phyloP scores from a whole-genome alignment of 2,113 vertebrate species.

The Gymnarchus niloticus region DNA sequence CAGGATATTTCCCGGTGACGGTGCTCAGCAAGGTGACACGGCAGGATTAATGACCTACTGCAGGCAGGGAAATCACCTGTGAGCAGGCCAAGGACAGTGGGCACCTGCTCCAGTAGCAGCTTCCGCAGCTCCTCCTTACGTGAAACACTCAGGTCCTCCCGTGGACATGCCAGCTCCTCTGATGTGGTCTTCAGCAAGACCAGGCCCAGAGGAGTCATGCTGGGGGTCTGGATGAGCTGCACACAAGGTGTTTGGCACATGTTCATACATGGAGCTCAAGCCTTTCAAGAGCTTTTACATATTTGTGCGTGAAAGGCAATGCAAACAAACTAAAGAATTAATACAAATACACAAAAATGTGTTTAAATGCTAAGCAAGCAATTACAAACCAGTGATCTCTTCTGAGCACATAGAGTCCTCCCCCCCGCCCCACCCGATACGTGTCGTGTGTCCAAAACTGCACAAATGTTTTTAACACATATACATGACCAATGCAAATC shows the following conservation, averaged over 20 bases:
- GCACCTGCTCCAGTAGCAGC: conserved; percentile 91
- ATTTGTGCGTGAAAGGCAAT: neutral
- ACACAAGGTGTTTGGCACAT: neutral
- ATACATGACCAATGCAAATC: neutral
- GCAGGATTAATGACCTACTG: too few species aligned
- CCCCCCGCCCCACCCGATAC: too few species aligned
- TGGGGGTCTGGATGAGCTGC: conserved; percentile 89
- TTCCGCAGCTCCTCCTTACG: conserved; percentile 93
- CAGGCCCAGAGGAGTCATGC: conserved; percentile 82
- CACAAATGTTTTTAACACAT: too few species aligned
- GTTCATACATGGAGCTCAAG: neutral
- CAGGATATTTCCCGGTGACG: too few species aligned
- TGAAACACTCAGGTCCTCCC: conserved; percentile 89
- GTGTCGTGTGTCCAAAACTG: too few species aligned
- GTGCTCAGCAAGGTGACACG: too few species aligned
- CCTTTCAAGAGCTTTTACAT: neutral
- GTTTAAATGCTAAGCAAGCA: neutral
- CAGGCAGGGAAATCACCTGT: conserved; percentile 78
- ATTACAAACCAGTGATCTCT: neutral
- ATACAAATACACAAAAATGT: neutral
- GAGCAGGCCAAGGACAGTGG: conserved; percentile 84
- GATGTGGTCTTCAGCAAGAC: conserved; percentile 96
- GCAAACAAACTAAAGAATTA: neutral
- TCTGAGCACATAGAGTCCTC: neutral
- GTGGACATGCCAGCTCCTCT: conserved; percentile 89